Conservation (phyloP, 1,140 invertebrate species). For the Belonocnema kinseyi region DNA sequence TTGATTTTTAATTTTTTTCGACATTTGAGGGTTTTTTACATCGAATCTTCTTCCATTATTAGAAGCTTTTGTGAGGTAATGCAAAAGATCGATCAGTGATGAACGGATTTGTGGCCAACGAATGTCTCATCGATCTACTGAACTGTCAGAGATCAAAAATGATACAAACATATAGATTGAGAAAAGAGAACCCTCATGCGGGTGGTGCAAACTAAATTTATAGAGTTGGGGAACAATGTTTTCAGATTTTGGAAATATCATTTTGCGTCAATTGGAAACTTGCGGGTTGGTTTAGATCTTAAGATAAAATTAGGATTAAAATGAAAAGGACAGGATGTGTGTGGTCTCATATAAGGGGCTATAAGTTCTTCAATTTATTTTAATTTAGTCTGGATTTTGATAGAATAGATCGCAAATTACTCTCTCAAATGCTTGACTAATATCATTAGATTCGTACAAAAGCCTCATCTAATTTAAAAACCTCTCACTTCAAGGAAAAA, state of each 20-base stretch:
- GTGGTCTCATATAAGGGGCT: no score
- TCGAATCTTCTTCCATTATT: constrained; percentile 39
- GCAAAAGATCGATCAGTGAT: constrained; percentile 19
- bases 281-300: background rate
- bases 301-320: background rate
- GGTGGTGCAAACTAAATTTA: background rate
- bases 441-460: background rate
- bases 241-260: no score
- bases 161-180: constrained; percentile 4
- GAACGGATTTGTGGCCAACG: constrained; percentile 29
- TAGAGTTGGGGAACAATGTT: no score
- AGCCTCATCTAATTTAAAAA: constrained; percentile 25
- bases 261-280: constrained; percentile 4
- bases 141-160: constrained; percentile 33
- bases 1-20: constrained; percentile 36
- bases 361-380: no score
- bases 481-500: background rate
- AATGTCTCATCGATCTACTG: constrained; percentile 37
- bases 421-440: no score
- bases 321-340: background rate
- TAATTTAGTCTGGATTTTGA: no score
- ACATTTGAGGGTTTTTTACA: constrained; percentile 36
- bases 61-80: constrained; percentile 34
- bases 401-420: background rate
- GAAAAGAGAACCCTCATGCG: constrained; percentile 19